Base-by-base conservation (phyloP, 2,888 invertebrate species). In the Marronus borbonicus region DNA sequence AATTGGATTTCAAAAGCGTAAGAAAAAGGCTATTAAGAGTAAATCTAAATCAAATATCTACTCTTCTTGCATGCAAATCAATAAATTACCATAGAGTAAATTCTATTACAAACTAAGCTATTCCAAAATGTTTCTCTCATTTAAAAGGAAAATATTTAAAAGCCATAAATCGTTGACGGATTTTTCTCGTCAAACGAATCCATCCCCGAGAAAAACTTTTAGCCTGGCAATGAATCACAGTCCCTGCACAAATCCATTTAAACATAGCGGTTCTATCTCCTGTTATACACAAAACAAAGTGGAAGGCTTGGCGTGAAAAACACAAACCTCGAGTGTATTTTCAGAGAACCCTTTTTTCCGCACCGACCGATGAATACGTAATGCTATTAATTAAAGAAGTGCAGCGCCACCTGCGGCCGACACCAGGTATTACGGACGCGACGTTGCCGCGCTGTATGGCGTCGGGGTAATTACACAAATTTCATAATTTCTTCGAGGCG, bases 341-440 rank as follows among this genome's bases (percentile, higher is more conserved):
- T 72, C 72, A 72, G 72, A 60, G 72, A 72, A 77, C 77, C 77
- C 77, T 77, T 77, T 77, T 77, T 77, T 77, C 77, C 77, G 52
- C 52, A 50, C 77, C 62, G 52, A 70, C 72, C 77, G 88, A 88
- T 88, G 88, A 88, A 88, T 88, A 88, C 86, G 88, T 88, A 88
- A 88, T 88, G 88, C 86, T 85, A 88, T 88, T 88, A 88, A 88
- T 88, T 88, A 88, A 88, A 88, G 87, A 88, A 86, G 86, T 86
- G 85, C 82, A 84, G 83, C 85, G 85, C 86, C 88, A 88, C 88
- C 88, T 88, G 88, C 87, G 88, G 84, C 86, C 87, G 83, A 84
- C 83, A 81, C 72, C 85, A 86, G 86, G 86, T 85, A 86, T 86
- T 86, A 86, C 85, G 44, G 36, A 36, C 58, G 52, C 72, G 72